phyloP scores from a whole-genome alignment of 2,113 vertebrate species.

The Daubentonia madagascariensis region DNA sequence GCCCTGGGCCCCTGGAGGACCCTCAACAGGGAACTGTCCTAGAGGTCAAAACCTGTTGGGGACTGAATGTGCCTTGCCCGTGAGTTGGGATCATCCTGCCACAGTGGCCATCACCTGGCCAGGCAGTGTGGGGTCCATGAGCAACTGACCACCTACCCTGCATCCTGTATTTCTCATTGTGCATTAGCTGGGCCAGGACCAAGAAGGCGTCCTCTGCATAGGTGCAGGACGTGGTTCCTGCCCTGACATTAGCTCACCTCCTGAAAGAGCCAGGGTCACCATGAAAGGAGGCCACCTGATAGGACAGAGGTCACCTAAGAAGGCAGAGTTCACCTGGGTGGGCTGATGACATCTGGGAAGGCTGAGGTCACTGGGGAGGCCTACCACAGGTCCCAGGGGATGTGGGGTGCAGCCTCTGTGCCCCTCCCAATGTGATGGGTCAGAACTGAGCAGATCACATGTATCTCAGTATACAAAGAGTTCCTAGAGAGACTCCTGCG shows the following conservation, averaged over 20 bases:
- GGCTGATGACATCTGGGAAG: background rate
- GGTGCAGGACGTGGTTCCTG: too few relatives aligned
- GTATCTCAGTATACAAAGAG: background rate
- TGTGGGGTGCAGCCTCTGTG: background rate
- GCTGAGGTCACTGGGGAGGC: background rate
- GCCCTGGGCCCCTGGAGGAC: background rate
- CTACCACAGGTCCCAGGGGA: rapidly evolving
- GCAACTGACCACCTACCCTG: too few relatives aligned
- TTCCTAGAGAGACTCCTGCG: background rate
- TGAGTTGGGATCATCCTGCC: too few relatives aligned
- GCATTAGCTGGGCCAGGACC: too few relatives aligned
- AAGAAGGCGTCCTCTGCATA: too few relatives aligned
- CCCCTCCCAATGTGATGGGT: background rate
- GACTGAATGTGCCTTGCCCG: background rate
- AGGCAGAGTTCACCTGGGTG: background rate
- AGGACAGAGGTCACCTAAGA: background rate
- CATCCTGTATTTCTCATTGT: too few relatives aligned
- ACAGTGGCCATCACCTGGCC: too few relatives aligned
- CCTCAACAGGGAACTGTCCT: background rate
- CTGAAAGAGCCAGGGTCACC: too few relatives aligned
- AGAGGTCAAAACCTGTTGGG: background rate
- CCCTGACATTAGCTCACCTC: too few relatives aligned
- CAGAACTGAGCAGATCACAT: rapidly evolving
- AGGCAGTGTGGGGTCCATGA: background rate
- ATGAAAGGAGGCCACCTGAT: too few relatives aligned